Evolutionary conservation across 2,113 vertebrate genomes (phyloP).

Genomic region (Psittacus erithacus): DNA sequence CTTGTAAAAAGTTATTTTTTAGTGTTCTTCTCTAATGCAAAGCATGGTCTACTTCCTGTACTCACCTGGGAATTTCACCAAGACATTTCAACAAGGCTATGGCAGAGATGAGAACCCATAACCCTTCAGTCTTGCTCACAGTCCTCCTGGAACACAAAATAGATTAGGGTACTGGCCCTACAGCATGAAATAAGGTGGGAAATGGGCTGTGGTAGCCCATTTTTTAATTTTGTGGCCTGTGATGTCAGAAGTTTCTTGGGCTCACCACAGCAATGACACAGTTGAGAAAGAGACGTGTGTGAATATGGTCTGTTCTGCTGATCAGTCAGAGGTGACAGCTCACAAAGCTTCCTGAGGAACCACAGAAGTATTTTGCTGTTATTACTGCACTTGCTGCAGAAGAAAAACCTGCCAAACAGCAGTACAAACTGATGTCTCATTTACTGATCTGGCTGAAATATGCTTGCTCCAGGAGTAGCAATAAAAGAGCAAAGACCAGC

Average conservation of each 20-base stretch:
- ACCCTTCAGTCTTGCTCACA: neutral
- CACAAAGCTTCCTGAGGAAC: neutral
- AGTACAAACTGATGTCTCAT: neutral
- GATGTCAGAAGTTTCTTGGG: neutral
- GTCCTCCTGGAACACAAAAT: neutral
- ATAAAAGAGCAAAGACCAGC: neutral
- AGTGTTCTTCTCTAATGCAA: neutral
- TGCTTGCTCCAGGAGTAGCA: neutral
- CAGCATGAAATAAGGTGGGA: neutral
- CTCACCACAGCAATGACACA: neutral
- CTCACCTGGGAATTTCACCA: neutral
- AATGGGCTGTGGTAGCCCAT: neutral
- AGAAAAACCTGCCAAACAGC: neutral
- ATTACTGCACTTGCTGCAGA: neutral
- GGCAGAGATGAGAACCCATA: neutral
- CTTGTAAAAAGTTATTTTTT: neutral
- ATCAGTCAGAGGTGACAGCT: neutral
- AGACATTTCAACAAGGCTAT: fast-evolving
- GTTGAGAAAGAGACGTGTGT: fast-evolving
- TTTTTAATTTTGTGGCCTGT: neutral
- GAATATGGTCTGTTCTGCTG: neutral
- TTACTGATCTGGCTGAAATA: neutral
- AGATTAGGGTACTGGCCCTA: neutral
- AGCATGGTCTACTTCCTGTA: neutral
- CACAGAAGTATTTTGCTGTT: neutral